Evolutionary conservation across 2,888 invertebrate genomes (phyloP).

Genomic region (Drosophila borealis): DNA sequence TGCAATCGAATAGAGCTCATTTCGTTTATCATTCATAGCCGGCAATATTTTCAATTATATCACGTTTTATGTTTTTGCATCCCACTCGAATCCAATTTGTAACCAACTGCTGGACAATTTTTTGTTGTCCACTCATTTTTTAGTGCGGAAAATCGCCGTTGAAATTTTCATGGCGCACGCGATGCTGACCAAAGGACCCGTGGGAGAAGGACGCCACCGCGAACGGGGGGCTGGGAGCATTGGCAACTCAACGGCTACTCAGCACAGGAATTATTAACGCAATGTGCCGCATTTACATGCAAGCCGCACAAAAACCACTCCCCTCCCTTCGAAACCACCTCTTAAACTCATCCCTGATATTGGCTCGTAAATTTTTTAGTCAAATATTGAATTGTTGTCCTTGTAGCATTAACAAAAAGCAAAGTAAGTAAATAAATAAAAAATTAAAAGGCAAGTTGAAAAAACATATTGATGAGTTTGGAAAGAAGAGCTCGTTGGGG

Average conservation of each 20-base stretch:
- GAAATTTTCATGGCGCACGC: constrained; percentile 62
- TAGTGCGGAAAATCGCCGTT: constrained; percentile 36
- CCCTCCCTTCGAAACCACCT: neutral
- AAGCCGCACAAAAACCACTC: constrained; percentile 11
- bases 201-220: neutral
- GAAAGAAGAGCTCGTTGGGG: neutral
- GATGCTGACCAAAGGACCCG: constrained; percentile 29
- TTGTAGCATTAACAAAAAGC: constrained; percentile 13
- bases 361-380: constrained; percentile 58
- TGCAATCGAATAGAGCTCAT: constrained; percentile 2
- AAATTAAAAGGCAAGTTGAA: constrained; percentile 13
- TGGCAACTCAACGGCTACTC: constrained; percentile 69
- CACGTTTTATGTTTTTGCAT: neutral
- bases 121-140: constrained; percentile 37
- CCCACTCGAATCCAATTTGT: constrained; percentile 38
- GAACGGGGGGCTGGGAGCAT: neutral
- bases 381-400: constrained; percentile 57
- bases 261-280: constrained; percentile 70
- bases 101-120: constrained; percentile 25
- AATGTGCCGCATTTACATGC: constrained; percentile 64
- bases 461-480: constrained; percentile 31
- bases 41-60: constrained; percentile 45
- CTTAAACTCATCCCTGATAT: constrained; percentile 2
- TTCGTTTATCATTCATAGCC: constrained; percentile 25
- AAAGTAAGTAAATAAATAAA: constrained; percentile 8